Evolutionary conservation across 1,140 invertebrate genomes (phyloP), one percentile per base, ranked within the genome.

Genomic region (Carcinoscorpius rotundicauda): DNA sequence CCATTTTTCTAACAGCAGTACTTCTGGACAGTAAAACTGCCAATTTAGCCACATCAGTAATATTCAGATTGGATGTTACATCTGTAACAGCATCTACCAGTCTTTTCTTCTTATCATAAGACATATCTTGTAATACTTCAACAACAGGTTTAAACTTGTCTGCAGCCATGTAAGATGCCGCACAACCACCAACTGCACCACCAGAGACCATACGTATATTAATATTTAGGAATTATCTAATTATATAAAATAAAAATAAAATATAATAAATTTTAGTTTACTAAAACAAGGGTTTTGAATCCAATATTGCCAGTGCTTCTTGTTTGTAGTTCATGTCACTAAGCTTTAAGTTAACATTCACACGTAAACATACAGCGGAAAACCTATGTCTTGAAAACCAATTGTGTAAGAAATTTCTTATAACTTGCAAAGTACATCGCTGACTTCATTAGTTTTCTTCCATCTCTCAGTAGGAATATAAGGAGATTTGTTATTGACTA

Each of bases 121-220:
- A 52, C 69, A 71, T 67, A 8, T 64, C 62, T 48, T 52, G 61
- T n/a, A 71, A 61, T 8, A 71, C 65, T 58, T 66, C 53, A 8
- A 56, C 62, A 11, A 63, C 69, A 49, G 71, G 63, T 56, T 65
- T 57, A 64, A 71, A 71, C 64, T 65, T 69, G 11, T 58, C 62
- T 6, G 59, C 58, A 48, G 67, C 58, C 8, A 52, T 49, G 49
- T 60, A 57, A 52, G 66, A 63, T 10, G 67, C 69, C 8, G 61
- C 52, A 52, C 58, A 61, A 48, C 71, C 69, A 4, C 71, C 71
- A 51, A 71, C 8, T 11, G 66, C 62, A 29, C 69, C 71, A 58
- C 71, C 71, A 70, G 59, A 58, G 57, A 68, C n/a, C n/a, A n/a
- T n/a, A n/a, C n/a, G n/a, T n/a, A n/a, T n/a, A n/a, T n/a, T n/a